Evolutionary conservation across 2,113 vertebrate genomes (phyloP), one percentile per base, ranked within the genome.

Genomic region (Chaetura pelagica): DNA sequence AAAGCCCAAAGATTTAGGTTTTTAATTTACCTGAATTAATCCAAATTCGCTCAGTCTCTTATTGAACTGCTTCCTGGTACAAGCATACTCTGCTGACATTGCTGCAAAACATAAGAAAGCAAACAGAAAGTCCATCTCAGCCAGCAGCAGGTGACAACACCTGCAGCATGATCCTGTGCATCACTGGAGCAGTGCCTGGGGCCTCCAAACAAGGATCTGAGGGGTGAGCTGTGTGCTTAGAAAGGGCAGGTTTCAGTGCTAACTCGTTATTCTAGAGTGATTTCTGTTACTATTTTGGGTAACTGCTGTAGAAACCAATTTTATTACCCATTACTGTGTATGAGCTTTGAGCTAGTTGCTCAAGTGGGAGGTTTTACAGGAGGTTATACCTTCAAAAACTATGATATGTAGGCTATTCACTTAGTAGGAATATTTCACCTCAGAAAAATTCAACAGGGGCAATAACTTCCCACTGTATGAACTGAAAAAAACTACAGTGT

Each of bases 41-140:
- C 99, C 99, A 77, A 99, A 99, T 11, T 99, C 99, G n/a, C 98
- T 98, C 82, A 99, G 98, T 42, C 61, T 98, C 98, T 97, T 99
- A 96, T 97, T 98, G 84, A 99, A 99, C 86, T 99, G 99, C 85
- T 99, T 99, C 93, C 99, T 98, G 27, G 98, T 99, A n/a, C 98
- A 98, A 15, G 99, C 99, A 30, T 99, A 99, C 16, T 99, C 99
- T 3, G 99, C 97, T 0, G 99, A 98, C 98, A 99, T 49, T 79
- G 98, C 99, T 99, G 7, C 92, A 83, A 81, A 82, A 77, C 71
- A 58, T 15, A 38, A 42, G 34, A 72, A 13, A 35, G 3, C 9
- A 44, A 13, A 90, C 9, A 54, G 13, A 57, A 44, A 6, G 30
- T 27, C 15, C 40, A 34, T 57, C 51, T 86, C 38, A 80, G 32